Evolutionary conservation across 2,888 invertebrate species (phyloP).

Genomic region (Formica aserva): DNA sequence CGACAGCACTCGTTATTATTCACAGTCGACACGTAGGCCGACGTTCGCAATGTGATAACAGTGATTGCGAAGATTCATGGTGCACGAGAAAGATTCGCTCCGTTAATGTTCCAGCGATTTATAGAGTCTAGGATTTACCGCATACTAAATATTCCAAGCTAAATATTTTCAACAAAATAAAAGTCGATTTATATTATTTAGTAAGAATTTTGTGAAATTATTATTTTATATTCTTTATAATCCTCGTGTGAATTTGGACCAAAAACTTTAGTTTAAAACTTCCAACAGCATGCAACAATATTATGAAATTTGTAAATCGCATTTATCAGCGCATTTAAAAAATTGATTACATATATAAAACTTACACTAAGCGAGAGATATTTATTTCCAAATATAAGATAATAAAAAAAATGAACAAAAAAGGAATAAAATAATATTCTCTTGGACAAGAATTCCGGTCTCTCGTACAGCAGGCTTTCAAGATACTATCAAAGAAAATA

Average conservation of each 20-base stretch:
- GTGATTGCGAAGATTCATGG: slow-evolving; percentile 64
- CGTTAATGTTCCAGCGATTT: slow-evolving; percentile 8
- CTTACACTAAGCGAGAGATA: background rate
- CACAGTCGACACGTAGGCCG: slow-evolving; percentile 48
- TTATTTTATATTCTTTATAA: background rate
- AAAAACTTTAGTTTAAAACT: background rate
- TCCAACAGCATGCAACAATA: background rate
- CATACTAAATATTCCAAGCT: background rate
- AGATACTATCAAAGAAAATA: background rate
- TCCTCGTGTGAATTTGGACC: background rate
- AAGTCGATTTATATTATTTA: background rate
- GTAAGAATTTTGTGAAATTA: background rate
- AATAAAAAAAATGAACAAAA: background rate
- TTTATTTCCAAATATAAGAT: background rate
- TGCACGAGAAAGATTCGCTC: slow-evolving; percentile 32
- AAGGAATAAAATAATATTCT: background rate
- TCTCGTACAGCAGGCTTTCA: background rate
- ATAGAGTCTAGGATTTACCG: slow-evolving; percentile 15
- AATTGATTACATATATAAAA: background rate
- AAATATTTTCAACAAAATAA: background rate
- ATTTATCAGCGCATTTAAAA: background rate
- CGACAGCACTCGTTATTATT: slow-evolving; percentile 64
- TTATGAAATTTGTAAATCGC: background rate
- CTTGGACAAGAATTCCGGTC: background rate
- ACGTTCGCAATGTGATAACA: slow-evolving; percentile 60